Evolutionary conservation across 2,113 vertebrate species (phyloP).

Genomic region (Sciurus niger): DNA sequence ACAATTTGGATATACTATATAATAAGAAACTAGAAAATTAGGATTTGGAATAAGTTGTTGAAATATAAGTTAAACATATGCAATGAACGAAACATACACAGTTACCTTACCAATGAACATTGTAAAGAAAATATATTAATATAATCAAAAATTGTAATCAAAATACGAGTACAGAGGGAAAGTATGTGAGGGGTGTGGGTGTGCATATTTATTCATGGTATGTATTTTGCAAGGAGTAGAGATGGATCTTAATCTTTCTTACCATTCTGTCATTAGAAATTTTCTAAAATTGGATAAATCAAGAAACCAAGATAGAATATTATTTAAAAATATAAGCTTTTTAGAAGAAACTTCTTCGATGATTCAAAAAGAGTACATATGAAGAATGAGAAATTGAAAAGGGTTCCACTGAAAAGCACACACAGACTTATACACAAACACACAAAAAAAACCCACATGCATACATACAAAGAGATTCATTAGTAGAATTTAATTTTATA

Average conservation of each 20-base stretch:
- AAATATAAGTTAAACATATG: too few relatives aligned
- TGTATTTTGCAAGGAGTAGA: background rate
- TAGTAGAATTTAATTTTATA: background rate
- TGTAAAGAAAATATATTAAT: background rate
- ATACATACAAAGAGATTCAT: background rate
- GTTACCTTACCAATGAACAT: background rate
- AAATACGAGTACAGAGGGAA: too few relatives aligned
- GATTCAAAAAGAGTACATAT: too few relatives aligned
- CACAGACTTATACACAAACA: background rate
- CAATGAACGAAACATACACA: background rate
- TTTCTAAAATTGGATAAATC: background rate
- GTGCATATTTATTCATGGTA: background rate
- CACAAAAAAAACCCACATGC: background rate
- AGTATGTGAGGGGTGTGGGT: background rate
- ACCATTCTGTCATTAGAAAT: background rate
- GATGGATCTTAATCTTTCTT: background rate
- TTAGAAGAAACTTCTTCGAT: too few relatives aligned
- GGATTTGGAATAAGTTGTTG: too few relatives aligned
- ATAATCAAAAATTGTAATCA: too few relatives aligned
- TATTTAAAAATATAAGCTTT: background rate
- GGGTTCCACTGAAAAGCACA: background rate
- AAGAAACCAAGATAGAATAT: background rate
- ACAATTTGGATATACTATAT: background rate
- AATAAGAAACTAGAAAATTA: too few relatives aligned
- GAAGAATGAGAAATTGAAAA: too few relatives aligned